Evolutionary conservation across 2,888 invertebrate genomes (phyloP).

Genomic region (Temnothorax unifasciatus): DNA sequence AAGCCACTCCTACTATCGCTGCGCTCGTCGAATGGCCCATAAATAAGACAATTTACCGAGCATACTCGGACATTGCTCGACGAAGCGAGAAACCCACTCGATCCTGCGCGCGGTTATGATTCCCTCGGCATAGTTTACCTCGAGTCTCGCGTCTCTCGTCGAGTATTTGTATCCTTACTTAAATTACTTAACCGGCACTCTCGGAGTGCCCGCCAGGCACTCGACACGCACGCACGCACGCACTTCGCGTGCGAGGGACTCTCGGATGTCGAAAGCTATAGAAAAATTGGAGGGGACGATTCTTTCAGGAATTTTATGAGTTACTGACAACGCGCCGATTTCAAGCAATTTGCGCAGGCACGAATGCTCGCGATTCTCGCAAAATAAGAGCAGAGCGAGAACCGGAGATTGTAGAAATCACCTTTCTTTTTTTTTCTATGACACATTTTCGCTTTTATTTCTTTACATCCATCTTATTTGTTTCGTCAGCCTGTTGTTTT

Average conservation of each 20-base stretch:
- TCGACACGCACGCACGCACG: conserved; percentile 30
- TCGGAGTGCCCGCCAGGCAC: background rate
- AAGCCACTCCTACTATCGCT: conserved; percentile 48
- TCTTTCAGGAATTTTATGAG: background rate
- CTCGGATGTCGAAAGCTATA: conserved; percentile 31
- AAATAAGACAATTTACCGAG: conserved; percentile 56
- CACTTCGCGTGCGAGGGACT: conserved; percentile 40
- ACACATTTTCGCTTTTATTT: background rate
- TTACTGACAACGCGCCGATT: background rate
- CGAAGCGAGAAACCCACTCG: conserved; percentile 51
- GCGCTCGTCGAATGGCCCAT: conserved; percentile 28
- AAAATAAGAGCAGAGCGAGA: background rate
- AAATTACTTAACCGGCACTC: conserved; percentile 54
- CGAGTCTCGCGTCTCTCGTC: conserved; percentile 38
- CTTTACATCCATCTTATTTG: background rate
- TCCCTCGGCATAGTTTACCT: conserved; percentile 39
- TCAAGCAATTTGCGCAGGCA: background rate
- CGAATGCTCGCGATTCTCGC: background rate
- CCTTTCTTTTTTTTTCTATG: no score
- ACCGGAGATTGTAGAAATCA: background rate
- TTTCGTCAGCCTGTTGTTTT: background rate
- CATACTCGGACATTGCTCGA: conserved; percentile 44
- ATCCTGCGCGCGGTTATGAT: conserved; percentile 39
- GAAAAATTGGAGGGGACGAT: conserved; percentile 10
- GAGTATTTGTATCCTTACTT: conserved; percentile 54